Evolutionary conservation across 2,113 vertebrate species (phyloP), one percentile per base, ranked within the genome.

Genomic region (Ceyx cyanopectus): DNA sequence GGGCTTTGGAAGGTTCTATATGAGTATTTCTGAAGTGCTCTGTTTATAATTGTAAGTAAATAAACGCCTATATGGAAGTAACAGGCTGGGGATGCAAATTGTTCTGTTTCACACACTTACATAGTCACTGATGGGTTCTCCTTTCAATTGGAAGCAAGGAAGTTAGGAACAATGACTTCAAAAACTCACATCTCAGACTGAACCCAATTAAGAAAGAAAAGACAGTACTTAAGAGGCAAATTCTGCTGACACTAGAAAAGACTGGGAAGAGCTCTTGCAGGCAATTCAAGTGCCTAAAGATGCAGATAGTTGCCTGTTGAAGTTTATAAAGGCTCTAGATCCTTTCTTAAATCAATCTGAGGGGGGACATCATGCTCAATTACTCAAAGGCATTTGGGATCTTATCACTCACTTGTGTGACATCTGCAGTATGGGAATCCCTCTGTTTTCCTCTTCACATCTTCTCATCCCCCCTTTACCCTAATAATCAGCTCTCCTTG

Each of bases 1-100:
- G 81, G 78, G 85, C 81, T 87, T 84, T 61, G 20, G 67, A 62
- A 90, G 84, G 48, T n/a, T 95, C 74, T 34, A 62, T 24, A 85
- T 91, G 72, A 93, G 94, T 93, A 94, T 95, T 89, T 58, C 91
- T 89, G 27, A 73, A 32, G n/a, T 27, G 19, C 37, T 91, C 21
- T 82, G 75, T 79, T 79, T 91, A 18, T 85, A 94, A 91, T 61
- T 45, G 62, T 80, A 40, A 84, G 85, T 82, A 86, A 93, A 84
- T 91, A 85, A 85, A 87, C 26, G 87, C 32, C 75, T 79, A 63
- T 85, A 14, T 45, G 72, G 66, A 70, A 78, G 30, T 70, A 73
- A 75, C 77, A 92, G 89, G 43, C 76, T 63, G 67, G 62, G 53
- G 73, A 62, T 81, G 72, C 11, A 41, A 90, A 72, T 26, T 80